These are phyloP conservation scores for Delia radicum DNA, from an alignment of 1,140 invertebrate species.

Conservation along the genomic window DNA sequence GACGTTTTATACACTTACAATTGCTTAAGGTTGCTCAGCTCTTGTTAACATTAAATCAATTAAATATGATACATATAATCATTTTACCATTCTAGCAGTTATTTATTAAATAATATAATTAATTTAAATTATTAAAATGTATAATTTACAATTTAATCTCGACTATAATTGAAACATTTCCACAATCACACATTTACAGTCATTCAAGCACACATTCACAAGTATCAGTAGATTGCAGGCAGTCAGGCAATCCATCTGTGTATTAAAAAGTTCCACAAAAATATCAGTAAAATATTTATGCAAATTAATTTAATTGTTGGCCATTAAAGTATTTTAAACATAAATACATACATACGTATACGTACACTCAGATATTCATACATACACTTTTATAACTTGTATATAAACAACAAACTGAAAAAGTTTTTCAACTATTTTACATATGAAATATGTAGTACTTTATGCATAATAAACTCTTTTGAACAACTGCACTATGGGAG, in stretches of 20 bases:
- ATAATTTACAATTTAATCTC: slow-evolving; percentile 2
- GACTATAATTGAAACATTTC: neutral
- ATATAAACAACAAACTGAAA: too few relatives aligned
- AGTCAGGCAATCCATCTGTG: neutral
- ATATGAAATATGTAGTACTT: too few relatives aligned
- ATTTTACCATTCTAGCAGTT: neutral
- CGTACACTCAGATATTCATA: too few relatives aligned
- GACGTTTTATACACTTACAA: too few relatives aligned
- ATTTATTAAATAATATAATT: slow-evolving; percentile 3
- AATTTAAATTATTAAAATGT: neutral
- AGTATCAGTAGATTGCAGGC: neutral
- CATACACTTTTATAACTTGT: too few relatives aligned
- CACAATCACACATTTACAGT: neutral
- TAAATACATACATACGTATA: neutral
- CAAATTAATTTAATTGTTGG: slow-evolving; percentile 5
- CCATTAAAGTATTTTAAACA: neutral
- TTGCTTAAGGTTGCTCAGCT: too few relatives aligned
- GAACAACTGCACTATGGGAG: too few relatives aligned
- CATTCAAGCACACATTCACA: neutral
- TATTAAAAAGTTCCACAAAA: neutral
- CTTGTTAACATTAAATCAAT: too few relatives aligned
- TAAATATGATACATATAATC: too few relatives aligned
- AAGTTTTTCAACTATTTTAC: too few relatives aligned
- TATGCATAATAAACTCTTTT: too few relatives aligned
- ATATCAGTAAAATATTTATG: neutral